phyloP scores from a whole-genome alignment of 2,797 vertebrate species.

The Silurus lanzhouensis region DNA sequence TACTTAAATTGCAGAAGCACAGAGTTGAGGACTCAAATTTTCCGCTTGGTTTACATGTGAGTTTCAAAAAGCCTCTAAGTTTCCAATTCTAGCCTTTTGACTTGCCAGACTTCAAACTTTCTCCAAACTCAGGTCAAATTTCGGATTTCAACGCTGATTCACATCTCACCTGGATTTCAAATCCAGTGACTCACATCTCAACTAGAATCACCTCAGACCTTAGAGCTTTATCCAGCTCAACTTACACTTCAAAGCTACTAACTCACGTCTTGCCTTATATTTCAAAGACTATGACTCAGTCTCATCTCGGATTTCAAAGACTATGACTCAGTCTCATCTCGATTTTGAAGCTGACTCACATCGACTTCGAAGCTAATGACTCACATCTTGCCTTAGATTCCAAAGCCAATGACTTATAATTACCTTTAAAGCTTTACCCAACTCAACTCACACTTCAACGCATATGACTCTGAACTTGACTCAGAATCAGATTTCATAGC shows the following conservation, averaged over 20 bases:
- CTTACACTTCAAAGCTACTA: background rate
- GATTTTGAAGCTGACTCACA: background rate
- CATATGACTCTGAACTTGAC: background rate
- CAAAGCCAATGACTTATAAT: background rate
- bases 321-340: too few relatives aligned
- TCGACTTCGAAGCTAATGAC: background rate
- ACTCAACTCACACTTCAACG: background rate
- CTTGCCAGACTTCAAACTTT: background rate
- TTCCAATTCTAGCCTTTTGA: background rate
- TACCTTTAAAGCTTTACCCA: too few relatives aligned
- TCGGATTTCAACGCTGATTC: background rate
- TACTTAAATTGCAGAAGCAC: background rate
- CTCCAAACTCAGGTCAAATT: background rate
- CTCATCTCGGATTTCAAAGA: background rate
- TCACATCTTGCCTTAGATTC: background rate
- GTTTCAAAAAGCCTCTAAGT: background rate
- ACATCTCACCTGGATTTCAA: background rate
- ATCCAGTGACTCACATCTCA: background rate
- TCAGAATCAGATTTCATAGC: background rate
- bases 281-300: background rate
- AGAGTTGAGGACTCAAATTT: background rate
- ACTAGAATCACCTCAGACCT: too few relatives aligned
- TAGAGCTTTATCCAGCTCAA: background rate
- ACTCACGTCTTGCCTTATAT: background rate
- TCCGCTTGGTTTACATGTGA: background rate